Evolutionary conservation across 2,888 invertebrate genomes (phyloP), one percentile per base, ranked within the genome.

Genomic region (Macrophya alboannulata): DNA sequence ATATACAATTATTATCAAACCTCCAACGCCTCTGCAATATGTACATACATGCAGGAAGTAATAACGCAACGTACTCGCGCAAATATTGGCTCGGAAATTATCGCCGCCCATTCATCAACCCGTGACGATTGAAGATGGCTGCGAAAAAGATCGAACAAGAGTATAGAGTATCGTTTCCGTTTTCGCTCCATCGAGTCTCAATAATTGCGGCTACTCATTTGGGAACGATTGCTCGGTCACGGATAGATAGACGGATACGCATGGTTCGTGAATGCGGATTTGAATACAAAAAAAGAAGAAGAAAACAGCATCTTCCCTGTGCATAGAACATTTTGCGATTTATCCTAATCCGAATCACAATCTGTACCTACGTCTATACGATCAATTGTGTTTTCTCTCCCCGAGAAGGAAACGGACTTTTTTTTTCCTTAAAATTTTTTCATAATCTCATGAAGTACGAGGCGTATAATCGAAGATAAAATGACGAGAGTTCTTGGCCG

Each of bases 171-270:
- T 68, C 43, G 51, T 68, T 83, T 68, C 51, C 31, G 65, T 48
- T 48, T 31, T 83, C 68, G 68, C 83, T 83, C 51, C 71, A 68
- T 68, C 48, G 68, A 31, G 40, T 83, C 31, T 68, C 83, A 71
- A 83, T 83, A 83, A 83, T 83, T 81, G 48, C 48, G 48, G 55
- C 37, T 71, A 65, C 65, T 83, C 37, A 83, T 83, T 48, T 83
- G 31, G 15, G 68, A 45, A 65, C 68, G 37, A 68, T 83, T 48
- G 48, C 68, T 48, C 51, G 48, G 71, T 83, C 68, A 62, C 81
- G 81, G 81, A 40, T 45, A 81, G 62, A 81, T 48, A 43, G 31
- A 62, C 25, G 62, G 77, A 81, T 65, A 81, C 81, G 40, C 81
- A 48, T 77, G 77, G 77, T 25, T 55, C 25, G 55, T n/a, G 31